These are phyloP conservation scores for Sceloporus undulatus DNA, from an alignment of 2,113 vertebrate species.

Conservation along the genomic window DNA sequence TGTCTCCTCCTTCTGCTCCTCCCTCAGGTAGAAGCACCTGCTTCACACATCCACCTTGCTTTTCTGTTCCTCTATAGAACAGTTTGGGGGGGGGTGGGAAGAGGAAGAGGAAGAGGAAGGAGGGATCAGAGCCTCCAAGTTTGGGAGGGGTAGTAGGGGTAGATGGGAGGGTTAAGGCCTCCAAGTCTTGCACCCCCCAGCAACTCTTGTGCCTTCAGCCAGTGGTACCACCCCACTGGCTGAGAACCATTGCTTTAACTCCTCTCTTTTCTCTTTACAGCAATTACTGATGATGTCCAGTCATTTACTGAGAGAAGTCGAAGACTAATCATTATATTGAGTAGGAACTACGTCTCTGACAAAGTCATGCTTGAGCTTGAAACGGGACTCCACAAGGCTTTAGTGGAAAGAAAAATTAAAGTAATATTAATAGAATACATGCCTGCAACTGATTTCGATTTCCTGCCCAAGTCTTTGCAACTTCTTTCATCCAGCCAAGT, in stretches of 20 bases:
- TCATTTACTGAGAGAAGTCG: conserved; percentile 85
- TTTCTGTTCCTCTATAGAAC: too few species aligned
- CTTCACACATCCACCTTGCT: too few species aligned
- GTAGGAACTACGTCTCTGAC: conserved; percentile 72
- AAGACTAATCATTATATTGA: conserved; percentile 86
- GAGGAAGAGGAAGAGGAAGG: too few species aligned
- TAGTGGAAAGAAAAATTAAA: conserved; percentile 88
- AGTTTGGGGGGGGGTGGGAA: too few species aligned
- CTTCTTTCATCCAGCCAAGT: conserved; percentile 80
- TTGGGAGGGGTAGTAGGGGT: too few species aligned
- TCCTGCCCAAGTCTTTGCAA: conserved; percentile 81
- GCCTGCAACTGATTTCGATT: conserved; percentile 51
- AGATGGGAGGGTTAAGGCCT: too few species aligned
- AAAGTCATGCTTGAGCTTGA: conserved; percentile 80
- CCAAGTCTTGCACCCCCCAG: too few species aligned
- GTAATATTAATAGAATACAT: conserved; percentile 86
- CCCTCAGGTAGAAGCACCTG: too few species aligned
- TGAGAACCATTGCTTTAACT: conserved; percentile 13
- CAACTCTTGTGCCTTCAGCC: too few species aligned
- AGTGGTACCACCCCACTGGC: too few species aligned
- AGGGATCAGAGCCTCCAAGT: too few species aligned
- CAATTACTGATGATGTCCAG: conserved; percentile 82
- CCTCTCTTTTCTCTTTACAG: conserved; percentile 73
- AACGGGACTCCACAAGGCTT: conserved; percentile 85
- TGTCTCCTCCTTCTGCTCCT: too few species aligned